phyloP scores from a whole-genome alignment of 2,888 invertebrate species.

The Epistrophe grossulariae region DNA sequence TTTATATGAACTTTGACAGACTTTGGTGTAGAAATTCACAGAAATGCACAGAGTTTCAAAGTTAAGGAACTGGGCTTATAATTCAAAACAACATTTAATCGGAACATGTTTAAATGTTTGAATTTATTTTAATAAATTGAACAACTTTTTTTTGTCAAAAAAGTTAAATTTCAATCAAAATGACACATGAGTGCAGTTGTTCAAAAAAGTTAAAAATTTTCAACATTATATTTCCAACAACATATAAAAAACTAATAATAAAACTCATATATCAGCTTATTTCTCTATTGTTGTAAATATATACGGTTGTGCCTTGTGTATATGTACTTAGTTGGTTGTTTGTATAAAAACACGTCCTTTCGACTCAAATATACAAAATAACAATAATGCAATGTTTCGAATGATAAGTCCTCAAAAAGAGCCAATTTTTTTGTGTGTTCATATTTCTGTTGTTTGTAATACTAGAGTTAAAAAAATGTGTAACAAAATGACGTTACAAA shows the following conservation, averaged over 20 bases:
- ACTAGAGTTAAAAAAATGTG: conserved; percentile 41
- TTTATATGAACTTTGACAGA: no score
- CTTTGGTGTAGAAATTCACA: no score
- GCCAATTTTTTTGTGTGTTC: neutral
- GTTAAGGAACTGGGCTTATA: no score
- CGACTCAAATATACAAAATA: neutral
- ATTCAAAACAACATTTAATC: no score
- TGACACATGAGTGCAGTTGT: conserved; percentile 1
- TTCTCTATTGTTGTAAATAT: neutral
- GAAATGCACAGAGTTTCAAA: no score
- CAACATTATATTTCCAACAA: neutral
- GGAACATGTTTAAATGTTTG: neutral
- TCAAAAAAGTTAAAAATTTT: neutral
- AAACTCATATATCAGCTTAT: conserved; percentile 59
- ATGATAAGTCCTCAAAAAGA: conserved; percentile 46
- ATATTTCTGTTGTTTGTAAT: conserved; percentile 47
- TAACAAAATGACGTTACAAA: conserved; percentile 68
- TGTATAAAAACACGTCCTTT: conserved; percentile 16
- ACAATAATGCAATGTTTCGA: conserved; percentile 16
- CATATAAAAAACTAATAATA: conserved; percentile 68
- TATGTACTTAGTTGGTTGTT: neutral
- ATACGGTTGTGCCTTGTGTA: neutral
- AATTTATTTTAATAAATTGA: neutral
- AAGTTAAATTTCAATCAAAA: conserved; percentile 27
- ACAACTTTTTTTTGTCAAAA: neutral